Percentiles rank a stretch among this genome's conserved stretches.
Evolutionary conservation across 2,797 vertebrate species (phyloP).

Genomic region (Microhierax caerulescens): DNA sequence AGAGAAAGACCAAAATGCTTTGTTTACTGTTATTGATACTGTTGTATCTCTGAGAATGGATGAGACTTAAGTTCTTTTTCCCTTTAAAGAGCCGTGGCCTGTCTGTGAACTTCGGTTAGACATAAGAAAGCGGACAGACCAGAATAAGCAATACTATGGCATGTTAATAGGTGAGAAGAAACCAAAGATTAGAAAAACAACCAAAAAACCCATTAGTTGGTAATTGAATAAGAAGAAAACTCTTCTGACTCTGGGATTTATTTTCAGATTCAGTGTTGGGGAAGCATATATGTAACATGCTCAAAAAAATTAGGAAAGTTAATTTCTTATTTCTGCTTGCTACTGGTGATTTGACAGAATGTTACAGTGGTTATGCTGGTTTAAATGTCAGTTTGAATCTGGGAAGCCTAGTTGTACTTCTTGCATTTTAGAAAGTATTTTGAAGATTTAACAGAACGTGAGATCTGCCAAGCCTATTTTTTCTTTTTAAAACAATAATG

Average conservation of each 20-base stretch:
- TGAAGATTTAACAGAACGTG: neutral
- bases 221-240: neutral
- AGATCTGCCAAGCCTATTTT: neutral
- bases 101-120: neutral
- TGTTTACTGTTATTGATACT: neutral
- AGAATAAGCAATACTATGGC: neutral
- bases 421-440: neutral
- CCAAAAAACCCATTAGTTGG: accelerated
- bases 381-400: neutral
- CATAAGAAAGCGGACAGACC: neutral
- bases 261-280: neutral
- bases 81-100: neutral
- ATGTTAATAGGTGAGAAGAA: neutral
- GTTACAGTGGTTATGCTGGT: neutral
- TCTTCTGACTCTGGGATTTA: neutral
- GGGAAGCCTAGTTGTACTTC: neutral
- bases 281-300: neutral
- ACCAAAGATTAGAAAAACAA: neutral
- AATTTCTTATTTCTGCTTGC: neutral
- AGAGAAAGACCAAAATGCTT: accelerated
- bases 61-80: neutral
- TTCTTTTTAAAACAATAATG: neutral
- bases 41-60: neutral
- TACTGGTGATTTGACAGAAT: neutral
- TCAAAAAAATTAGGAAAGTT: neutral